Evolutionary conservation across 92 coral and sea anemone species (phyloP).

Genomic region (Metridium senile): DNA sequence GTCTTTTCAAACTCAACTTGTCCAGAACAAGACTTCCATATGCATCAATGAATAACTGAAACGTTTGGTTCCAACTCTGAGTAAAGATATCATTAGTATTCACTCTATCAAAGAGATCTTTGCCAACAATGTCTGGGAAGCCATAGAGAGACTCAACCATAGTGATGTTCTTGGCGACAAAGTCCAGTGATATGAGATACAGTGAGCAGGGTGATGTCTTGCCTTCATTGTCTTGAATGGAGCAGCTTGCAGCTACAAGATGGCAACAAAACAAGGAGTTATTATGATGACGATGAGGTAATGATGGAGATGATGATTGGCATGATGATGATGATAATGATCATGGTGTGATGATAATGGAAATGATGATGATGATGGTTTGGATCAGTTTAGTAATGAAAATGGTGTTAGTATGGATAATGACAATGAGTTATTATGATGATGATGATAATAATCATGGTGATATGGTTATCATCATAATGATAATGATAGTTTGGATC

Average conservation of each 20-base stretch:
- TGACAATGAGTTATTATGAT: too few species aligned
- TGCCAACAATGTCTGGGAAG: constrained; percentile 89
- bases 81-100: constrained; percentile 46
- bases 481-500: too few species aligned
- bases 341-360: too few species aligned
- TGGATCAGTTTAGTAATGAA: too few species aligned
- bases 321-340: too few species aligned
- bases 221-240: constrained; percentile 13
- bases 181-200: constrained; percentile 82
- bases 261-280: background rate
- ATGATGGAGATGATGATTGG: too few species aligned
- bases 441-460: too few species aligned
- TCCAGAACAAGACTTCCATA: constrained; percentile 72
- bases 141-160: constrained; percentile 90
- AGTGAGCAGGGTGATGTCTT: constrained; percentile 60
- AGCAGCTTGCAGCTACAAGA: constrained; percentile 54
- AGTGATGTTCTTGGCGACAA: constrained; percentile 81
- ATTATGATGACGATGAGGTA: background rate
- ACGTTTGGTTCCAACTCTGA: constrained; percentile 24
- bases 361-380: too few species aligned
- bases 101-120: constrained; percentile 74
- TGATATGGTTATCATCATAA: too few species aligned
- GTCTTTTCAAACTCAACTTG: constrained; percentile 54
- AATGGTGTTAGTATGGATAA: too few species aligned
- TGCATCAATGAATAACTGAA: constrained; percentile 79